Base-by-base conservation (phyloP, 2,888 invertebrate species). In the Lucinisca nassula region DNA sequence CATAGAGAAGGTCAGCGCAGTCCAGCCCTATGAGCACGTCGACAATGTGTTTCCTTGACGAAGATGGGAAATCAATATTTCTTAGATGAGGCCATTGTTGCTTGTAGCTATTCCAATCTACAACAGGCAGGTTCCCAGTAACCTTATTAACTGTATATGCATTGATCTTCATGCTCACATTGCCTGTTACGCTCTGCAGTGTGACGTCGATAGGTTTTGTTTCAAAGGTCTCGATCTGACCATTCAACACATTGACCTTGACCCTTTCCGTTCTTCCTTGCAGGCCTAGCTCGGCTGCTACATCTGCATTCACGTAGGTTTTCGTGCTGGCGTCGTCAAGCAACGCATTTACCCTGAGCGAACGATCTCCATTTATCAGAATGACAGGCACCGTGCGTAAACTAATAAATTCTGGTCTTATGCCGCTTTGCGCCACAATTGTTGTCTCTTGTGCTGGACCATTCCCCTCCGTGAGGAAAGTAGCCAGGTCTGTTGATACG, bases 301-400 rank as follows among this genome's bases (percentile, higher is more conserved):
- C 35, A 73, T 72, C 72, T 37, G 17, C 35, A 58, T 81, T 81
- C 21, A 81, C 35, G n/a, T 81, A 74, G 49, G 74, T 74, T 6
- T 37, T 55, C 0, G 81, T 81, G n/a, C 74, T 74, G 1, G 40
- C 81, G 27, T 81, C 81, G 55, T 81, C 81, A 24, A 81, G 27
- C 1, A 81, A n/a, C 6, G 81, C 81, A 81, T 81, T 74, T 2
- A 81, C 37, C 51, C n/a, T 37, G 3, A 81, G 6, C 24, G 55
- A 14, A n/a, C 40, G n/a, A 27, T 30, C 38, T 24, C 49, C 32
- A 12, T n/a, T 21, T n/a, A 12, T 27, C 14, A 81, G 8, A 37
- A 81, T 55, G 17, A 81, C 81, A 17, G 81, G 81, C 14, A 81
- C 58, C 32, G 81, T 81, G 21, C 81, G 51, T 21, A 81, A 24